Evolutionary conservation across 2,113 vertebrate species (phyloP).

Genomic region (Semicossyphus pulcher): DNA sequence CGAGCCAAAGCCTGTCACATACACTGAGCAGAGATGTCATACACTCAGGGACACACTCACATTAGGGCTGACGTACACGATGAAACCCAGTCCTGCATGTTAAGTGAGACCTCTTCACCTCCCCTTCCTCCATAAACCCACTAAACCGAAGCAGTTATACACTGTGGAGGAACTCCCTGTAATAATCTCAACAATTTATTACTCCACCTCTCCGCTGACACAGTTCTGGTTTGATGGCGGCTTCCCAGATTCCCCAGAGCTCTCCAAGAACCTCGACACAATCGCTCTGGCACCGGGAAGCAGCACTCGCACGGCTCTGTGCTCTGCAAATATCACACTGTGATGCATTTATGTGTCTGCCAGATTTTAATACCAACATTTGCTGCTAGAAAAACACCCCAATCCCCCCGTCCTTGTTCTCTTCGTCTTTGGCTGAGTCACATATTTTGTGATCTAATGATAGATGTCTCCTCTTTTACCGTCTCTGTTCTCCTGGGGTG

Average conservation of each 20-base stretch:
- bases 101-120: conserved; percentile 18
- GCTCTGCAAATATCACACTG: conserved; percentile 52
- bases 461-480: conserved; percentile 4
- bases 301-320: conserved; percentile 12
- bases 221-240: conserved; percentile 64
- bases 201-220: conserved; percentile 54
- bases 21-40: conserved; percentile 8
- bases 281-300: conserved; percentile 30
- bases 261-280: conserved; percentile 51
- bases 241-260: conserved; percentile 56
- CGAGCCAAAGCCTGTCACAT: conserved; percentile 24
- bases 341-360: conserved; percentile 45
- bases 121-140: conserved; percentile 16
- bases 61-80: neutral
- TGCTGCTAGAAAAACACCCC: conserved; percentile 33
- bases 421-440: neutral
- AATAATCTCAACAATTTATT: conserved; percentile 59
- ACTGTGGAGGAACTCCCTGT: conserved; percentile 52
- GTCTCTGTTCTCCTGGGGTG: neutral
- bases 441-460: neutral
- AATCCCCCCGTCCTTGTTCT: neutral
- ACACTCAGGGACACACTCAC: conserved; percentile 18
- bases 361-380: conserved; percentile 55
- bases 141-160: conserved; percentile 3
- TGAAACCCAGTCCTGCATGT: conserved; percentile 22